These are phyloP conservation scores for Lasioglossum marginatum DNA, from an alignment of 2,888 invertebrate genomes.

Conservation along the genomic window DNA sequence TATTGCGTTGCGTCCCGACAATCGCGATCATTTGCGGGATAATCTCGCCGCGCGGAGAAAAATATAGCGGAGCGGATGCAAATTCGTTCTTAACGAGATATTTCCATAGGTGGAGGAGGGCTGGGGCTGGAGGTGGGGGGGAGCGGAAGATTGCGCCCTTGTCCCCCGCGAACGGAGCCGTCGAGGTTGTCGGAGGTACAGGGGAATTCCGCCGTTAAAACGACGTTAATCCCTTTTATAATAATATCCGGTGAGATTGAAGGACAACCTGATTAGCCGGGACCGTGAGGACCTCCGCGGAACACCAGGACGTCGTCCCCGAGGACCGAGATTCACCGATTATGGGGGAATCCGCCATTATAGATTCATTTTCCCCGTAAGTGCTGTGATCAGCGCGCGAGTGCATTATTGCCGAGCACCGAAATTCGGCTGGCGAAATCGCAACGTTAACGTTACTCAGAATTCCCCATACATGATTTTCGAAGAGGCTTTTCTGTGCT, in stretches of 20 bases:
- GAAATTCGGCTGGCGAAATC: neutral
- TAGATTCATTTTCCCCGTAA: conserved; percentile 43
- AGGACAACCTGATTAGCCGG: conserved; percentile 75
- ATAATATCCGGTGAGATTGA: conserved; percentile 74
- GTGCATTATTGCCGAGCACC: neutral
- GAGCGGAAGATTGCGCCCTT: conserved; percentile 47
- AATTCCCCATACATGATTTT: neutral
- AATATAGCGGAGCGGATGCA: conserved; percentile 36
- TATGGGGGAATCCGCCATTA: conserved; percentile 45
- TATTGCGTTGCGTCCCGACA: conserved; percentile 38
- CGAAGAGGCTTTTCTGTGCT: neutral
- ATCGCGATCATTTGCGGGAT: conserved; percentile 48
- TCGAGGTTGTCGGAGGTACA: conserved; percentile 38
- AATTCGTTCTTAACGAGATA: conserved; percentile 54
- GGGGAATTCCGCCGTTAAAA: conserved; percentile 50
- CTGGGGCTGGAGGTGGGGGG: neutral
- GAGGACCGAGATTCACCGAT: conserved; percentile 47
- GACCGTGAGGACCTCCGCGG: conserved; percentile 47
- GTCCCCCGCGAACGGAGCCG: conserved; percentile 44
- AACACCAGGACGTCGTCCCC: conserved; percentile 15
- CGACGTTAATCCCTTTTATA: conserved; percentile 69
- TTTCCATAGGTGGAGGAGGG: conserved; percentile 47
- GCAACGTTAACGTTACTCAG: neutral
- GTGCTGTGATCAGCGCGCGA: conserved; percentile 27
- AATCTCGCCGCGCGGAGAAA: conserved; percentile 41